Conservation (phyloP, 64 coral and sea anemone genomes). For the Cladopsammia gracilis region DNA sequence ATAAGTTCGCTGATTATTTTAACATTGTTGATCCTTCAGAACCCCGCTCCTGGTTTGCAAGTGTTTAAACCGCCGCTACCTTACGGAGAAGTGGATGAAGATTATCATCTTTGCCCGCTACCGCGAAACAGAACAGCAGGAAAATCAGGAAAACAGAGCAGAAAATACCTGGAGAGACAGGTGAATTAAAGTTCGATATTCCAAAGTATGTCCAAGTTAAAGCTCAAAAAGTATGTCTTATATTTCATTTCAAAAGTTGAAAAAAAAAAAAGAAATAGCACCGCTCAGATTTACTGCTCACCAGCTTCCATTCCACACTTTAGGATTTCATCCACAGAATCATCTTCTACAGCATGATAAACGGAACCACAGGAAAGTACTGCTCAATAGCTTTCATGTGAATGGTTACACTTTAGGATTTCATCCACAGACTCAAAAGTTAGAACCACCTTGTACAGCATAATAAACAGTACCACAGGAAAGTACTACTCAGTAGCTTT, state of each 20-base stretch:
- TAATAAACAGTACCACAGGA: no score
- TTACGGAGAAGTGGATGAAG: conserved; percentile 94
- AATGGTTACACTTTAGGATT: no score
- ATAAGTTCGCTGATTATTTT: not conserved
- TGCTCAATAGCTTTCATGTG: no score
- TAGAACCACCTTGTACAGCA: no score
- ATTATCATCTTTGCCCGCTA: conserved; percentile 92
- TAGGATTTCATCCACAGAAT: no score
- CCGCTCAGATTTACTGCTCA: no score
- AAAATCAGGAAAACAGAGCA: conserved; percentile 67
- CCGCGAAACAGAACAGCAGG: conserved; percentile 82
- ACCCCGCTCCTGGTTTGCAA: conserved; percentile 90
- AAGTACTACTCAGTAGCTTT: no score
- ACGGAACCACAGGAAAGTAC: no score
- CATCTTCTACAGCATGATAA: not conserved
- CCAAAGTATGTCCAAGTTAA: no score
- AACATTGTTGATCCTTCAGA: conserved; percentile 46
- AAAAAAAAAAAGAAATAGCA: no score
- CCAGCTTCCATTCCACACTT: no score
- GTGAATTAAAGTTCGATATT: conserved; percentile 3
- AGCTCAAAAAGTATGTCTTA: not conserved
- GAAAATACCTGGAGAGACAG: conserved; percentile 95
- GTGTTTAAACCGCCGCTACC: conserved; percentile 83
- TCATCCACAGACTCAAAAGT: no score
- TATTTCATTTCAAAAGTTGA: not conserved